These are phyloP conservation scores for Eptesicus fuscus DNA, from an alignment of 2,113 vertebrate species.

Conservation along the genomic window DNA sequence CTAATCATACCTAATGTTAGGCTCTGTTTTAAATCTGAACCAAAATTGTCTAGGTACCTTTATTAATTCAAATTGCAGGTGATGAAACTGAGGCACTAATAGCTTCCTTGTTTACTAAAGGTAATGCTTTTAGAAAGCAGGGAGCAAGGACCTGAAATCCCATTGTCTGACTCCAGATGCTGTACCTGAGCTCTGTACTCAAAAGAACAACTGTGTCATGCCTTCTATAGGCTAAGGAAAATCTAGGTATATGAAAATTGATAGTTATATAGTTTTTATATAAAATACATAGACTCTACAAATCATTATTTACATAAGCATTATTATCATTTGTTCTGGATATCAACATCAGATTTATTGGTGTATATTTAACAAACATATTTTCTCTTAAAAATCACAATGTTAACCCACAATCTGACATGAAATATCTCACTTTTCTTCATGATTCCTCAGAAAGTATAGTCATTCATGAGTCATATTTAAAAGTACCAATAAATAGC, in stretches of 20 bases:
- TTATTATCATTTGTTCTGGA: not conserved
- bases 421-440: not conserved
- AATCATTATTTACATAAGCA: not conserved
- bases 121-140: not conserved
- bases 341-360: not conserved
- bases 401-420: not conserved
- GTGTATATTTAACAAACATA: not conserved
- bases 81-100: not conserved
- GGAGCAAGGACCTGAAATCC: not conserved
- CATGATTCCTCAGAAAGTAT: not conserved
- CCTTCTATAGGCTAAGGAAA: not conserved
- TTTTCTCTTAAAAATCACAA: not conserved
- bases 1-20: not conserved
- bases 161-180: not conserved
- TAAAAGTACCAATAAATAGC: not conserved
- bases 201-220: not conserved
- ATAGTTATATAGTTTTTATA: not conserved
- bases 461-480: not conserved
- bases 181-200: not conserved
- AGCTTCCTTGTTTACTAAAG: not conserved
- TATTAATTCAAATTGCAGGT: not conserved
- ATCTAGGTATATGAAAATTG: not conserved
- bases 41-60: not conserved
- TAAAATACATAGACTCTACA: not conserved
- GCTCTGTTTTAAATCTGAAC: not conserved